These are phyloP conservation scores for Acipenser ruthenus DNA, from an alignment of 2,797 vertebrate species.

Conservation along the genomic window DNA sequence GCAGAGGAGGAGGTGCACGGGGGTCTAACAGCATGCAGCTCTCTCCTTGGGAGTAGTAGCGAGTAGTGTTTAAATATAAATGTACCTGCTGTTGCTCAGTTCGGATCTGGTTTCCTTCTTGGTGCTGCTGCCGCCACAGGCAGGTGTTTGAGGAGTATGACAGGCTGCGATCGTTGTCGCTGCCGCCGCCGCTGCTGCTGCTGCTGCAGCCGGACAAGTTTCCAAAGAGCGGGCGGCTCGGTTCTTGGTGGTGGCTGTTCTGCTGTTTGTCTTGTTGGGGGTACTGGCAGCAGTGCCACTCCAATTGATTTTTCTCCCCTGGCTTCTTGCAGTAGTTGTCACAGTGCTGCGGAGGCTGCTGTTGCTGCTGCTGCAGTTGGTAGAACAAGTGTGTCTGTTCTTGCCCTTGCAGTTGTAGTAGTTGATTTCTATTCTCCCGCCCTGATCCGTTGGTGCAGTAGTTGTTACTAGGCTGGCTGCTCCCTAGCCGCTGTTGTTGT, in stretches of 20 bases:
- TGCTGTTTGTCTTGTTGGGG: constrained; percentile 22
- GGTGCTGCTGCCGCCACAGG: constrained; percentile 42
- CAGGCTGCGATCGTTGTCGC: constrained; percentile 26
- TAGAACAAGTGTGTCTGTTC: constrained; percentile 33
- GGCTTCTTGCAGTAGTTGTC: constrained; percentile 34
- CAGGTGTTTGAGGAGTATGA: constrained; percentile 47
- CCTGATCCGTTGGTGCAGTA: constrained; percentile 62
- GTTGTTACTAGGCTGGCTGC: constrained; percentile 57
- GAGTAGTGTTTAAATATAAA: constrained; percentile 5
- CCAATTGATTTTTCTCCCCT: constrained; percentile 28
- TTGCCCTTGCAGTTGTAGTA: constrained; percentile 36
- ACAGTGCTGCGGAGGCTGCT: constrained; percentile 8
- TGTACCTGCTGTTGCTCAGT: constrained; percentile 51
- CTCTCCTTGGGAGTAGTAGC: constrained; percentile 9
- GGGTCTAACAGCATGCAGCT: neutral
- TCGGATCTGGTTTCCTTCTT: constrained; percentile 36
- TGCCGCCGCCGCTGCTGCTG: constrained; percentile 29
- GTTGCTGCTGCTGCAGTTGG: constrained; percentile 8
- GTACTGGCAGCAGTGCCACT: constrained; percentile 28
- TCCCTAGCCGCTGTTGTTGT: constrained; percentile 56
- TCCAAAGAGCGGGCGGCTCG: constrained; percentile 25
- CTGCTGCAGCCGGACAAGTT: constrained; percentile 37
- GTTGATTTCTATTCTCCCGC: constrained; percentile 45
- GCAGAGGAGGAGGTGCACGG: neutral
- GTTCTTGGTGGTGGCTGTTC: constrained; percentile 23